Evolutionary conservation across 1,140 invertebrate species (phyloP).

Genomic region (Chlorops oryzae): DNA sequence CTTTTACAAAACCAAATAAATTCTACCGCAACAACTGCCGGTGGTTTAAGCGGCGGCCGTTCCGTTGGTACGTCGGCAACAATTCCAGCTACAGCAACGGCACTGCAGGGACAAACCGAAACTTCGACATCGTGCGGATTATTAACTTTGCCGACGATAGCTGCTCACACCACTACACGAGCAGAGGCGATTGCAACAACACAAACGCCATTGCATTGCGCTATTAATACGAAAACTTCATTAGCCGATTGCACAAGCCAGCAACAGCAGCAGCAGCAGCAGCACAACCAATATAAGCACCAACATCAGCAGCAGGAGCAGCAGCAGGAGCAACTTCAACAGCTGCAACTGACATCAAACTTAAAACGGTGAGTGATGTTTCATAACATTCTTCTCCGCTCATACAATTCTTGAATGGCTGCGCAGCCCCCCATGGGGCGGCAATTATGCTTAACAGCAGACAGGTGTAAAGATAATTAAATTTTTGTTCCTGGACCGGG

Average conservation of each 20-base stretch:
- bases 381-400: too few relatives aligned
- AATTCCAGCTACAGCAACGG: slow-evolving; percentile 16
- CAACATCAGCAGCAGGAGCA: slow-evolving; percentile 12
- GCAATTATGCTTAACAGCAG: background rate
- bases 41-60: slow-evolving; percentile 7
- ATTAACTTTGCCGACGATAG: too few relatives aligned
- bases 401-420: background rate
- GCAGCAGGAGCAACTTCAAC: slow-evolving; percentile 17
- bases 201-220: too few relatives aligned
- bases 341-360: slow-evolving; percentile 14
- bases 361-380: too few relatives aligned
- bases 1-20: slow-evolving; percentile 46
- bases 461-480: too few relatives aligned
- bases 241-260: too few relatives aligned
- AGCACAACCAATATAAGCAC: slow-evolving; percentile 13
- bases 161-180: too few relatives aligned
- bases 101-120: slow-evolving; percentile 3
- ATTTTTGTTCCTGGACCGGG: too few relatives aligned
- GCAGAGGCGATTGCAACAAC: too few relatives aligned
- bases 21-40: too few relatives aligned
- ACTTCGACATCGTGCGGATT: too few relatives aligned
- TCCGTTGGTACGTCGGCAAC: background rate
- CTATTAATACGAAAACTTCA: too few relatives aligned
- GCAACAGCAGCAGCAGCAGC: slow-evolving; percentile 16
- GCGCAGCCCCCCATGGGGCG: background rate